Base-by-base conservation (phyloP, 2,888 invertebrate species). In the Tholera decimalis region DNA sequence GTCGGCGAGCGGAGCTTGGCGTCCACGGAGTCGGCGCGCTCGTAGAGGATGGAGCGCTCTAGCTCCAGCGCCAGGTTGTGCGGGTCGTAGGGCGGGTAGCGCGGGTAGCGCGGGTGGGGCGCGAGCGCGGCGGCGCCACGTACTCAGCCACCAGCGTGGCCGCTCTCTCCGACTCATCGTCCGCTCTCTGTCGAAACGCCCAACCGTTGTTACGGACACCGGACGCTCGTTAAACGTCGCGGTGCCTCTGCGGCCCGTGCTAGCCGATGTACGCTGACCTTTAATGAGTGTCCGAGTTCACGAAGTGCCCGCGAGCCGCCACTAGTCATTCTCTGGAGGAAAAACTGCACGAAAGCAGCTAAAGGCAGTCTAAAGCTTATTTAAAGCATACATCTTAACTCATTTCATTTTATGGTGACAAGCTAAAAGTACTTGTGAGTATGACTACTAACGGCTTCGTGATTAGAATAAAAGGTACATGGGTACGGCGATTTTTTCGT, bases 101-200 rank as follows among this genome's bases (percentile, higher is more conserved):
- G n/a, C n/a, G n/a, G n/a, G n/a, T n/a, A n/a, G n/a, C 62, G 83
- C 83, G 11, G 76, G 77, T 44, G 67, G 82, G 96, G 33, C 90
- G 71, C 93, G 85, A 30, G 86, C 7, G 24, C 30, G n/a, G 75
- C 82, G 73, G 80, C 62, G 88, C 83, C 58, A 95, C 84, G 89
- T 95, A 95, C 88, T 95, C 95, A 24, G 89, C 90, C 54, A 91
- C 82, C 71, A 73, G 66, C 60, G 61, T 53, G 56, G 72, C 74
- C 54, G 44, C 66, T n/a, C n/a, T n/a, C 59, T 49, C 79, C 67
- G 68, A 64, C 50, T 74, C 75, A 30, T 66, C 73, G 46, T 54
- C 81, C 55, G 64, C 4, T 56, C 72, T 81, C 83, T 83, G 82
- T 81, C 79, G 82, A 79, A 70, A 82, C 47, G 77, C 77, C 74